These are phyloP conservation scores for Arge pagana DNA, from an alignment of 2,888 invertebrate genomes.

Conservation along the genomic window DNA sequence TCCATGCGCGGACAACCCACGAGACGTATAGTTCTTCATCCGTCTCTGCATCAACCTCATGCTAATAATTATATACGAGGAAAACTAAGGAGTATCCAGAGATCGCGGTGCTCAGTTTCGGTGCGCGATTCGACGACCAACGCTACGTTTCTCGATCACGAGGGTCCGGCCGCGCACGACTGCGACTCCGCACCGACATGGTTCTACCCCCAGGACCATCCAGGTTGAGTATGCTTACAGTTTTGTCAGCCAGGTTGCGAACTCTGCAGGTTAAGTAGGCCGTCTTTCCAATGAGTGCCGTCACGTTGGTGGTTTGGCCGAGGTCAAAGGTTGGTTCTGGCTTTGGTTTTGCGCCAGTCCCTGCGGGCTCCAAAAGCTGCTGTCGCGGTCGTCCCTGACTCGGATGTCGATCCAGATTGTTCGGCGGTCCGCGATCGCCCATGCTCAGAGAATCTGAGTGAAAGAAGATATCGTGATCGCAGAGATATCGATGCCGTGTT, in stretches of 20 bases:
- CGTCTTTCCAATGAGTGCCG: constrained; percentile 54
- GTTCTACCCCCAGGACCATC: not conserved
- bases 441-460: constrained; percentile 54
- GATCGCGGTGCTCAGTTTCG: too few species aligned
- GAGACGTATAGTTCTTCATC: too few species aligned
- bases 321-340: constrained; percentile 53
- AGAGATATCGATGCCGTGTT: constrained; percentile 21
- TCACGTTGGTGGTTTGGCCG: constrained; percentile 50
- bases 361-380: constrained; percentile 48
- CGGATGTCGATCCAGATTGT: constrained; percentile 48
- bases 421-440: constrained; percentile 49
- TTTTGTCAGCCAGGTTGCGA: constrained; percentile 53
- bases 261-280: constrained; percentile 56
- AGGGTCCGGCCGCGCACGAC: too few species aligned
- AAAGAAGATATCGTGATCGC: constrained; percentile 16
- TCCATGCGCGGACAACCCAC: too few species aligned
- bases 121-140: too few species aligned
- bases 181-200: too few species aligned
- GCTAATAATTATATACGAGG: too few species aligned
- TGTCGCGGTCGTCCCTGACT: constrained; percentile 50
- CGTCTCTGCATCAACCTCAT: too few species aligned
- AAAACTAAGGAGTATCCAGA: too few species aligned
- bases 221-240: constrained; percentile 40
- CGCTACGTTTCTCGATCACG: too few species aligned
- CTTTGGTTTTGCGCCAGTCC: constrained; percentile 44